Conservation (phyloP, 2,113 vertebrate genomes). For the Elaphurus davidianus region DNA sequence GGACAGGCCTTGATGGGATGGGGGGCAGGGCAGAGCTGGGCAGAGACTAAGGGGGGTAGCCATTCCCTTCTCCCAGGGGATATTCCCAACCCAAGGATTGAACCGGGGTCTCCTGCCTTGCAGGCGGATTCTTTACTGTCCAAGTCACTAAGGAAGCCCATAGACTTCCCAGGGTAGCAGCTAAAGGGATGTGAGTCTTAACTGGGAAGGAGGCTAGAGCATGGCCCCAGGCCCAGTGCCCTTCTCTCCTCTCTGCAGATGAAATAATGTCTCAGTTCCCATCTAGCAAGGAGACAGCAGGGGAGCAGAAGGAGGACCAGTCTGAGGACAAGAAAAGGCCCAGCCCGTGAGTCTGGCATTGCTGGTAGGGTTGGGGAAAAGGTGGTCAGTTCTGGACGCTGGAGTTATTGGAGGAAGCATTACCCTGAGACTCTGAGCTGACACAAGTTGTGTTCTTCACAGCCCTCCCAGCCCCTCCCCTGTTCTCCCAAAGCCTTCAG, state of each 20-base stretch:
- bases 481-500: constrained; percentile 69
- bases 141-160: neutral
- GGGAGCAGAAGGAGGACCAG: constrained; percentile 80
- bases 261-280: constrained; percentile 96
- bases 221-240: neutral
- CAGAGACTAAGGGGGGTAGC: neutral
- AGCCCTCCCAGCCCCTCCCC: constrained; percentile 80
- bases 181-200: neutral
- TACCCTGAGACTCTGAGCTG: neutral
- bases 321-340: constrained; percentile 62
- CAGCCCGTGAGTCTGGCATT: constrained; percentile 62
- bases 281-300: constrained; percentile 83
- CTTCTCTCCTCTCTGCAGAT: constrained; percentile 80
- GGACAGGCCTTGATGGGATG: neutral
- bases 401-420: neutral
- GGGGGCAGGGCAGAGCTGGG: neutral
- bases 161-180: neutral
- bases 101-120: neutral
- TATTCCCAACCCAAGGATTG: neutral
- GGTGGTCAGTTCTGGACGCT: neutral
- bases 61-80: neutral
- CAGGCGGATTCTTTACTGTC: neutral
- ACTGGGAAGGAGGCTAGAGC: neutral
- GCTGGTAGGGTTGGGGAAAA: neutral
- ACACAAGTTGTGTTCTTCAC: constrained; percentile 26